Conservation (phyloP, 2,113 vertebrate genomes). For the Illadopsis cleaveri region DNA sequence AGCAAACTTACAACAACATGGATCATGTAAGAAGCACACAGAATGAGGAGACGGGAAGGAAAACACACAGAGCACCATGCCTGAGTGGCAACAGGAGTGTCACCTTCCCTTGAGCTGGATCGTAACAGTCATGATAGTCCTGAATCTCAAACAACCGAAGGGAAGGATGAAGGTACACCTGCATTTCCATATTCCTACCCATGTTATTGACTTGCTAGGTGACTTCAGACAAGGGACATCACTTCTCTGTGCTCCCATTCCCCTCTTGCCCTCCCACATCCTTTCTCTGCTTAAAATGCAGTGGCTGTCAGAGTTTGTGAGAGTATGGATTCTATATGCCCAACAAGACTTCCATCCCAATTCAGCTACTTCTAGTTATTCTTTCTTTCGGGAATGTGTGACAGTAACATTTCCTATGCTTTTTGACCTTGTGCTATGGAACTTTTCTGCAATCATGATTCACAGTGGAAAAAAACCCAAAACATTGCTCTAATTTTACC, state of each 20-base stretch:
- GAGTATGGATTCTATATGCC: background rate
- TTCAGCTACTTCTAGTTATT: background rate
- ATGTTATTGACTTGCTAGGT: background rate
- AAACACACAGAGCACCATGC: background rate
- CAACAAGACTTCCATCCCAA: background rate
- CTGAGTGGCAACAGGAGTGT: accelerated
- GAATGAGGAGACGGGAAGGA: background rate
- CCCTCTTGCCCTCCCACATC: background rate
- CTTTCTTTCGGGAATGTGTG: background rate
- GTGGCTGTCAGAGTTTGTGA: background rate
- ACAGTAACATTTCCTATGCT: background rate
- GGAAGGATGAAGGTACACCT: background rate
- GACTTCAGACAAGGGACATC: background rate
- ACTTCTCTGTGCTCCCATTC: background rate
- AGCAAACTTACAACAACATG: background rate
- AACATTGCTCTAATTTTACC: background rate
- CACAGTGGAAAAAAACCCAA: background rate
- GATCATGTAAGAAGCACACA: background rate
- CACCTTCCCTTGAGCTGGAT: background rate
- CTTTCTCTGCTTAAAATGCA: background rate
- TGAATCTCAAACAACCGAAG: background rate
- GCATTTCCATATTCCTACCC: background rate
- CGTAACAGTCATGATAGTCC: background rate
- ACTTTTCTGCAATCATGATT: background rate
- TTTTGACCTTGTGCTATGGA: background rate